Conservation (phyloP, 2,888 invertebrate species). For the Zonitis immaculata region DNA sequence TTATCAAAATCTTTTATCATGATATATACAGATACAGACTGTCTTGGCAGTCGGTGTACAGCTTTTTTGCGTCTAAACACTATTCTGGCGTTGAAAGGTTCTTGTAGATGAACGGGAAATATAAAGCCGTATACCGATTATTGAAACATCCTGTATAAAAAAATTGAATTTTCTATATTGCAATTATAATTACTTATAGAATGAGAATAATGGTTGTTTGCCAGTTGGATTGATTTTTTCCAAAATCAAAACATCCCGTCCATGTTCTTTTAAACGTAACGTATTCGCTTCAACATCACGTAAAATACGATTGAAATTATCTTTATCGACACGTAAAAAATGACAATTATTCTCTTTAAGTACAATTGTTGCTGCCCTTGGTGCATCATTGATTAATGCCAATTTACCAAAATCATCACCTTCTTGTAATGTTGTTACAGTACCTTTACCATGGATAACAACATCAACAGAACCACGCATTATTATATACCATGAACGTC, state of each 20-base stretch:
- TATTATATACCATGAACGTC: constrained; percentile 80
- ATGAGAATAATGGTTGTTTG: constrained; percentile 52
- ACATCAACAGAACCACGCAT: constrained; percentile 80
- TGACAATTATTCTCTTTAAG: constrained; percentile 78
- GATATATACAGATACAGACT: too few species aligned
- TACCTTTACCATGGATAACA: constrained; percentile 78
- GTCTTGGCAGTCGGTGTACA: too few species aligned
- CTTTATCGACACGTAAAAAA: constrained; percentile 77
- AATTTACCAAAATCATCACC: constrained; percentile 86
- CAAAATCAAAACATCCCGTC: constrained; percentile 74
- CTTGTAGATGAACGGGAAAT: too few species aligned
- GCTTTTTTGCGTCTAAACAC: too few species aligned
- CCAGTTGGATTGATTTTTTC: constrained; percentile 63
- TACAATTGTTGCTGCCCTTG: constrained; percentile 79
- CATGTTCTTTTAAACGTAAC: constrained; percentile 76
- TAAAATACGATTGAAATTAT: constrained; percentile 76
- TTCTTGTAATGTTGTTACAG: constrained; percentile 74
- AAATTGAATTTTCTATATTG: too few species aligned
- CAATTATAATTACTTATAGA: constrained; percentile 57
- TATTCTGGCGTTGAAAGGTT: too few species aligned
- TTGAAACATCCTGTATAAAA: too few species aligned
- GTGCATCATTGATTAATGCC: constrained; percentile 79
- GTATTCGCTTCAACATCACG: constrained; percentile 86
- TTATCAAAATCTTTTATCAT: too few species aligned
- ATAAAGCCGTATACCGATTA: too few species aligned